Evolutionary conservation across 2,113 vertebrate genomes (phyloP).

Genomic region (Sorex araneus): DNA sequence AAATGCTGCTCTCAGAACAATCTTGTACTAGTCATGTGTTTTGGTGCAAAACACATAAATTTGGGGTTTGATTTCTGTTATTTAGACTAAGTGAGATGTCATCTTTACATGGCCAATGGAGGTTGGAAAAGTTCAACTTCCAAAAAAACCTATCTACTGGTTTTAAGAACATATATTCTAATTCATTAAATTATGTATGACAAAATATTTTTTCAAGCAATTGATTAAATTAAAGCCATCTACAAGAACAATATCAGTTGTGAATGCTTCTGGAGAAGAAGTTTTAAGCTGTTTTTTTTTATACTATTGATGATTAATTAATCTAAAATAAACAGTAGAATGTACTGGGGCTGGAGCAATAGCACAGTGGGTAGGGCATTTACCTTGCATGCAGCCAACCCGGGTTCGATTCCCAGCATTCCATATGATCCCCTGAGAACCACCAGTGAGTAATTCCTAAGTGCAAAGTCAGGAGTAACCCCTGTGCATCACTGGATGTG

Average conservation of each 20-base stretch:
- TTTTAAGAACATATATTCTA: not conserved
- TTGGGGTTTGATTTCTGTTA: not conserved
- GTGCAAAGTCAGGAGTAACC: too few species aligned
- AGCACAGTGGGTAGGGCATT: too few species aligned
- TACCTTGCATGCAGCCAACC: too few species aligned
- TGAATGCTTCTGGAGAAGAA: not conserved
- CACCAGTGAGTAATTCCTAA: too few species aligned
- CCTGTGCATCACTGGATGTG: too few species aligned
- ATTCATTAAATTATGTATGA: not conserved
- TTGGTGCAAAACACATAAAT: not conserved
- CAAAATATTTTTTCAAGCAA: not conserved
- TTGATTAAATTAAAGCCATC: not conserved
- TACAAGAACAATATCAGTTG: not conserved
- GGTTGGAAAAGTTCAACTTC: not conserved
- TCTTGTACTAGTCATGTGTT: not conserved
- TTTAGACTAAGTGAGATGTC: not conserved
- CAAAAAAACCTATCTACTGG: not conserved
- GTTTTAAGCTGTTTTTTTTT: too few species aligned
- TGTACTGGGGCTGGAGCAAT: too few species aligned
- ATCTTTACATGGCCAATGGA: not conserved
- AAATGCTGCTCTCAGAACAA: not conserved
- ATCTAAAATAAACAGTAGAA: too few species aligned
- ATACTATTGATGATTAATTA: too few species aligned
- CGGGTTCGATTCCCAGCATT: too few species aligned
- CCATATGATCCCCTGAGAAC: too few species aligned